phyloP scores from a whole-genome alignment of 30 jellyfish, hydroid and myxozoan species.

The Rhopilema esculentum region DNA sequence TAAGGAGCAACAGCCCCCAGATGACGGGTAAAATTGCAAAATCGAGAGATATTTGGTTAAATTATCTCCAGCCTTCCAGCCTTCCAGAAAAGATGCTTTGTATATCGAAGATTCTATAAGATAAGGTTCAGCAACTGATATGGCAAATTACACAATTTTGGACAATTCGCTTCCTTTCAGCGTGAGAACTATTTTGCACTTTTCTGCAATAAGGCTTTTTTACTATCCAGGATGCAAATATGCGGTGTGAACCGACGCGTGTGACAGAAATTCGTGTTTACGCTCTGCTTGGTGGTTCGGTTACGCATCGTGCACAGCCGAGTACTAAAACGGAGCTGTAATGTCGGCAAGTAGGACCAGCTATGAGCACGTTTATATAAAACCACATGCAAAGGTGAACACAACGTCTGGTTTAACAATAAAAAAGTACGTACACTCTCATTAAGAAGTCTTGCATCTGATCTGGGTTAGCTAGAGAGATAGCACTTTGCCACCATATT shows the following conservation, averaged over 20 bases:
- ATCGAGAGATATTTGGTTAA: too few relatives aligned
- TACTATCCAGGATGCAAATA: neutral
- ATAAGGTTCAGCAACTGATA: too few relatives aligned
- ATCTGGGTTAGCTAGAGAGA: neutral
- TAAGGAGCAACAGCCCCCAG: too few relatives aligned
- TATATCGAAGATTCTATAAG: too few relatives aligned
- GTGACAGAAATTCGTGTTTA: slow-evolving; percentile 5
- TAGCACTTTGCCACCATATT: neutral
- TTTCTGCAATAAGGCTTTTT: neutral
- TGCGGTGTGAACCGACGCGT: neutral
- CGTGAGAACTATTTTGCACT: neutral
- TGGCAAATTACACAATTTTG: too few relatives aligned
- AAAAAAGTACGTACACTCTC: slow-evolving; percentile 10
- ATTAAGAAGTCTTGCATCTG: slow-evolving; percentile 29
- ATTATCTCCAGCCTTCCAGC: too few relatives aligned
- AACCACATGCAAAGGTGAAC: slow-evolving; percentile 72
- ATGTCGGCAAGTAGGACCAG: slow-evolving; percentile 1
- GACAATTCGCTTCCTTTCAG: too few relatives aligned
- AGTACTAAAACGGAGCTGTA: slow-evolving; percentile 8
- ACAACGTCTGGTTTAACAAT: slow-evolving; percentile 43
- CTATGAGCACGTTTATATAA: slow-evolving; percentile 37
- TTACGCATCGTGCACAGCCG: slow-evolving; percentile 40
- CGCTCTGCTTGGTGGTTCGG: slow-evolving; percentile 59
- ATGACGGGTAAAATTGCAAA: too few relatives aligned
- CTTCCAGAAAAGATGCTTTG: too few relatives aligned